phyloP scores from a whole-genome alignment of 2,888 invertebrate genomes.

The Theristus sp. region DNA sequence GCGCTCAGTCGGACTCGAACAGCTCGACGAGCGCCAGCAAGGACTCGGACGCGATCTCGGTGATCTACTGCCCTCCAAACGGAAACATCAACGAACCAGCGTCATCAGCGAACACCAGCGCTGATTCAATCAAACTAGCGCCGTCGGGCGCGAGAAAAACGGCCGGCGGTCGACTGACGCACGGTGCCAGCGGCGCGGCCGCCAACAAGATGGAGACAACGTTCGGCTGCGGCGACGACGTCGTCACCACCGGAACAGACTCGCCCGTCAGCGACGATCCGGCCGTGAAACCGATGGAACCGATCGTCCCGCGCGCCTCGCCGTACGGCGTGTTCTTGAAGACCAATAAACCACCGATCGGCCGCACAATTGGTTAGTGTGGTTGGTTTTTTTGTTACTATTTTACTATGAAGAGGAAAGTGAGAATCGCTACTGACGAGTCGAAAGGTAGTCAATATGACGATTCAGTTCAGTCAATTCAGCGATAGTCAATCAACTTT shows the following conservation, averaged over 20 bases:
- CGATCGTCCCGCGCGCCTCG: slow-evolving; percentile 38
- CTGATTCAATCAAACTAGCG: not conserved
- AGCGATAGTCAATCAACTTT: too few species aligned
- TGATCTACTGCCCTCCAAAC: slow-evolving; percentile 10
- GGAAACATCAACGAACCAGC: not conserved
- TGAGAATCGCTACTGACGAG: too few species aligned
- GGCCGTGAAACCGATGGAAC: slow-evolving; percentile 68
- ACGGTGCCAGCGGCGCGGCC: too few species aligned
- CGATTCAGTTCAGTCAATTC: too few species aligned
- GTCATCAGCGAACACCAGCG: not conserved
- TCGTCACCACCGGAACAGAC: slow-evolving; percentile 9
- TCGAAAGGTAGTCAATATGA: too few species aligned
- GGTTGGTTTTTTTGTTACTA: not conserved
- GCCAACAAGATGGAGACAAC: slow-evolving; percentile 20
- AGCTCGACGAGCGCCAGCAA: slow-evolving; percentile 45
- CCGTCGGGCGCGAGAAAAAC: too few species aligned
- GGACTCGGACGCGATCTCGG: slow-evolving; percentile 11
- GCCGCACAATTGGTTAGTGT: not conserved
- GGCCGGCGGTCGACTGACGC: not conserved
- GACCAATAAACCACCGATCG: not conserved
- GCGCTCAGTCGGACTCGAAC: slow-evolving; percentile 20
- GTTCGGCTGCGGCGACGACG: slow-evolving; percentile 12
- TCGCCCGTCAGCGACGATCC: slow-evolving; percentile 34
- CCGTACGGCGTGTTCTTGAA: not conserved
- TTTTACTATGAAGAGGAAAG: too few species aligned